Conservation (phyloP, 2,797 vertebrate species). For the Enteromius afrohamiltoni region DNA sequence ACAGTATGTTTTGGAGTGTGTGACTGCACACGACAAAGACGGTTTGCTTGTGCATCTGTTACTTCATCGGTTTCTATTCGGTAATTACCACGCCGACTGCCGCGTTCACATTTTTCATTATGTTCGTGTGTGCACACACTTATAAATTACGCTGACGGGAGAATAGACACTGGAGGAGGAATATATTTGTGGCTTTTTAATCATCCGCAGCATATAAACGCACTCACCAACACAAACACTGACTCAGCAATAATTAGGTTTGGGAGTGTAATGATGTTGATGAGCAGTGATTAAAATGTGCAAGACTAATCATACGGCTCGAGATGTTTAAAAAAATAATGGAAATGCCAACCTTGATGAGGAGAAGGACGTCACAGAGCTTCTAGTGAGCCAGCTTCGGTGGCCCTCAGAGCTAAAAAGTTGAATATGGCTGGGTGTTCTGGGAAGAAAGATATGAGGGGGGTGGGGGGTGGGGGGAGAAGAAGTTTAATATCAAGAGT, state of each 20-base stretch:
- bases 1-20: constrained; percentile 34
- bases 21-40: constrained; percentile 19
- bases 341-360: constrained; percentile 79
- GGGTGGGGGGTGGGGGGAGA: constrained; percentile 65
- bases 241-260: constrained; percentile 68
- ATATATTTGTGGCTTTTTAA: constrained; percentile 73
- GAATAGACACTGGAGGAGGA: constrained; percentile 64
- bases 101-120: constrained; percentile 41
- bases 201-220: constrained; percentile 77
- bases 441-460: constrained; percentile 80
- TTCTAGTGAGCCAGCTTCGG: constrained; percentile 75
- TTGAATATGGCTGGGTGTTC: constrained; percentile 87
- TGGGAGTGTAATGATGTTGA: constrained; percentile 72
- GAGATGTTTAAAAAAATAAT: constrained; percentile 48
- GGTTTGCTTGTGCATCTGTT: constrained; percentile 35
- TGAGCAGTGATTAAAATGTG: constrained; percentile 72
- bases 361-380: constrained; percentile 81
- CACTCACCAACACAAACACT: constrained; percentile 63
- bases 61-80: constrained; percentile 26
- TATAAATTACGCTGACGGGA: constrained; percentile 64
- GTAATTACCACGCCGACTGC: constrained; percentile 40
- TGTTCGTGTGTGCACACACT: constrained; percentile 23
- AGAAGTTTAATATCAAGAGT: constrained; percentile 37
- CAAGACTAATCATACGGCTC: constrained; percentile 67
- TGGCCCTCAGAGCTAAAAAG: constrained; percentile 84